These are phyloP conservation scores for Sanderia malayensis DNA, from an alignment of 30 jellyfish, hydroid and myxozoan species.

Conservation along the genomic window DNA sequence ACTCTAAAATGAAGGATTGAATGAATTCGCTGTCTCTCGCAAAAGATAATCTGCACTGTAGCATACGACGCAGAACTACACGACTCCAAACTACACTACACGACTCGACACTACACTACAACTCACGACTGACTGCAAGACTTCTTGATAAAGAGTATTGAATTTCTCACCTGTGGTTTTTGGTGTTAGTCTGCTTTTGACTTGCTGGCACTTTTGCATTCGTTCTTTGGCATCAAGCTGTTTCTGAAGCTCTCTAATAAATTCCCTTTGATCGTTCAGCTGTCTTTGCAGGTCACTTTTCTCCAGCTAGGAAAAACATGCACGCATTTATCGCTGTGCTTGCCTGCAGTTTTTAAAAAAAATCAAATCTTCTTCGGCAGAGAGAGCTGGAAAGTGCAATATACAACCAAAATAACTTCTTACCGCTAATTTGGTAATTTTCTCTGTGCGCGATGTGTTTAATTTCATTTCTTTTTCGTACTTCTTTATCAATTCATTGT, in stretches of 20 bases:
- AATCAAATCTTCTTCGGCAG: too few species aligned
- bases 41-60: too few species aligned
- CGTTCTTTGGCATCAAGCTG: slow-evolving; percentile 52
- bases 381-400: too few species aligned
- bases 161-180: slow-evolving; percentile 33
- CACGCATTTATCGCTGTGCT: too few species aligned
- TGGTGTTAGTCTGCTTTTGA: slow-evolving; percentile 20
- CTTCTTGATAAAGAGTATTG: too few species aligned
- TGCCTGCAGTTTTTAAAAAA: too few species aligned
- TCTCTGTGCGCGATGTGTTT: slow-evolving; percentile 43
- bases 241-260: slow-evolving; percentile 23
- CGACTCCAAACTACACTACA: too few species aligned
- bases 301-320: slow-evolving; percentile 37
- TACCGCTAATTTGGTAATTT: slow-evolving; percentile 58
- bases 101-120: too few species aligned
- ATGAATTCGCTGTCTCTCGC: too few species aligned
- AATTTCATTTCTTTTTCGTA: slow-evolving; percentile 55
- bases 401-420: slow-evolving; percentile 1
- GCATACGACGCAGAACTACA: too few species aligned
- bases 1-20: too few species aligned
- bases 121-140: too few species aligned
- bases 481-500: slow-evolving; percentile 59
- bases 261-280: slow-evolving; percentile 8
- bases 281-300: slow-evolving; percentile 33
- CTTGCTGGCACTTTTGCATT: slow-evolving; percentile 10